phyloP scores from a whole-genome alignment of 2,888 invertebrate species.

The Cotesia congregata region DNA sequence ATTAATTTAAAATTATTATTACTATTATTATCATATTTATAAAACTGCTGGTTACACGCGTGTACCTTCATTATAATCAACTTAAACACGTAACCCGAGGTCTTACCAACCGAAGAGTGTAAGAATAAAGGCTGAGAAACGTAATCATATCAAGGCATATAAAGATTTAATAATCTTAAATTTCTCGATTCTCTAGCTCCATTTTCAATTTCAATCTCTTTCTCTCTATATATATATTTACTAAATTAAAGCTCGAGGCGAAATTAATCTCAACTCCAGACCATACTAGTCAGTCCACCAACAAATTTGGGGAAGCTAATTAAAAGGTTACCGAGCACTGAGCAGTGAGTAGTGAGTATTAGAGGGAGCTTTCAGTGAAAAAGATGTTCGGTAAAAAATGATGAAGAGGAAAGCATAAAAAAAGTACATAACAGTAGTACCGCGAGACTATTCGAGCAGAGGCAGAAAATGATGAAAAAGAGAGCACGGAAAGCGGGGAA shows the following conservation, averaged over 20 bases:
- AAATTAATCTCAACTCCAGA: conserved; percentile 18
- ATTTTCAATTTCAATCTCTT: too few species aligned
- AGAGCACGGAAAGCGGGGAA: conserved; percentile 20
- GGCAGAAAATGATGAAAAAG: conserved; percentile 3
- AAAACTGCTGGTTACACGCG: conserved; percentile 38
- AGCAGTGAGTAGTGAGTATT: too few species aligned
- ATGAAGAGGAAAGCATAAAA: conserved; percentile 24
- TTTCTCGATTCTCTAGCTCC: too few species aligned
- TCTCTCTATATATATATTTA: too few species aligned
- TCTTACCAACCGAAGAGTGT: conserved; percentile 36
- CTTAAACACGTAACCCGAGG: conserved; percentile 49
- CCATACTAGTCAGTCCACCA: too few species aligned
- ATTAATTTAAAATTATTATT: not conserved
- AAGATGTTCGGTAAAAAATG: conserved; percentile 17
- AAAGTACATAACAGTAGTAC: conserved; percentile 34
- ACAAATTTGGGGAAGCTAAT: conserved; percentile 20
- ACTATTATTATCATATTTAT: not conserved
- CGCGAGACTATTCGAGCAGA: conserved; percentile 15
- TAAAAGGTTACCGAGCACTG: conserved; percentile 4
- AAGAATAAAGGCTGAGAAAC: conserved; percentile 34
- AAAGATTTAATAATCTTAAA: too few species aligned
- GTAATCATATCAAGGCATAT: too few species aligned
- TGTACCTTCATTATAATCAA: conserved; percentile 41
- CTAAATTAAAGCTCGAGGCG: not conserved
- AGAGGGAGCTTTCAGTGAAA: conserved; percentile 35